These are phyloP conservation scores for Clistopyga incitator DNA, from an alignment of 2,888 invertebrate species.

Conservation along the genomic window DNA sequence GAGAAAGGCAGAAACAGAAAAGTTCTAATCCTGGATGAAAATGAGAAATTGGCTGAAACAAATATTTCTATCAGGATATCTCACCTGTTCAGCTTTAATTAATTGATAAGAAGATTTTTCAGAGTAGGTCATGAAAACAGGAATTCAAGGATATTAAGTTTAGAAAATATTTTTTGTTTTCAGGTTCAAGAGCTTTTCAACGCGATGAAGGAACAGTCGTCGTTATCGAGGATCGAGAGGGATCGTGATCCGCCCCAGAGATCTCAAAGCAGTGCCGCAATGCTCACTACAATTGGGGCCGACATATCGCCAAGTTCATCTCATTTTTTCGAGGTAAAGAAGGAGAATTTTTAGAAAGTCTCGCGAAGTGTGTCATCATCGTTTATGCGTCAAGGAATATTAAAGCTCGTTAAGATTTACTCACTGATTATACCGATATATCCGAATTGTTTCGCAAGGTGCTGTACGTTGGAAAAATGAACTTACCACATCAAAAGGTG, in stretches of 20 bases:
- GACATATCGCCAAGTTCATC: constrained; percentile 95
- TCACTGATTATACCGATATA: no score
- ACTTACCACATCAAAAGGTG: constrained; percentile 92
- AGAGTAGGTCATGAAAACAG: no score
- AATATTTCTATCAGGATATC: neutral
- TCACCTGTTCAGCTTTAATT: no score
- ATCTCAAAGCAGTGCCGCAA: constrained; percentile 87
- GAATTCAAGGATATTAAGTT: neutral
- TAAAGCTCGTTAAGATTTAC: neutral
- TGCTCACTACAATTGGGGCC: constrained; percentile 89
- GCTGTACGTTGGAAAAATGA: constrained; percentile 95
- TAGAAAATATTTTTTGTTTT: neutral
- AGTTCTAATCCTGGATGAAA: neutral
- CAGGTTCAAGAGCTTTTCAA: constrained; percentile 82
- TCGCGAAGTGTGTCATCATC: neutral
- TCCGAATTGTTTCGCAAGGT: constrained; percentile 87
- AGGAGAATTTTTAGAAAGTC: constrained; percentile 21
- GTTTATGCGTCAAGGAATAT: neutral
- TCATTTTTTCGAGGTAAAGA: constrained; percentile 93
- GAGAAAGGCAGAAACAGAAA: neutral
- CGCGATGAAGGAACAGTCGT: constrained; percentile 83
- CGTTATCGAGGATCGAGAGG: constrained; percentile 78
- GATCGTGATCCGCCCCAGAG: constrained; percentile 81
- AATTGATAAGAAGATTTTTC: no score
- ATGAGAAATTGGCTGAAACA: neutral